Evolutionary conservation across 2,113 vertebrate species (phyloP).

Genomic region (Neoarius graeffei): DNA sequence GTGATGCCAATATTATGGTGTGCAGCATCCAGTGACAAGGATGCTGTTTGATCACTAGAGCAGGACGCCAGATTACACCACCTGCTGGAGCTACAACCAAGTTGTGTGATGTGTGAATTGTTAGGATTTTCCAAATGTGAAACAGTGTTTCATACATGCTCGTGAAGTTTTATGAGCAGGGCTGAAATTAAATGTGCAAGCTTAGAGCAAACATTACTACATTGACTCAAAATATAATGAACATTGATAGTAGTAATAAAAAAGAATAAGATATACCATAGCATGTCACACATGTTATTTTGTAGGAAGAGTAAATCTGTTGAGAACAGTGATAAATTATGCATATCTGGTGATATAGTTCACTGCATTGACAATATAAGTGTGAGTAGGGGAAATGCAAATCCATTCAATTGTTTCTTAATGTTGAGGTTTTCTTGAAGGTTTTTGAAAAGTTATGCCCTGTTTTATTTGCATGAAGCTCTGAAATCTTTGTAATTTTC

Average conservation of each 20-base stretch:
- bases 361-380: neutral
- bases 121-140: neutral
- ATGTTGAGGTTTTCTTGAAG: neutral
- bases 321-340: neutral
- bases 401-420: neutral
- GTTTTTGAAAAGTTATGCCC: neutral
- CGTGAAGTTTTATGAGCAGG: neutral
- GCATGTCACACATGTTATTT: neutral
- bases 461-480: neutral
- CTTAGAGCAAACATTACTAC: neutral
- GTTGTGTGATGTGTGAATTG: neutral
- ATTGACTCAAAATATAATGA: neutral
- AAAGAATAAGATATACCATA: neutral
- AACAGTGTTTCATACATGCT: neutral
- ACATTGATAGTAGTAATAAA: neutral
- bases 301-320: neutral
- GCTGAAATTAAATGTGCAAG: neutral
- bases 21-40: neutral
- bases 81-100: neutral
- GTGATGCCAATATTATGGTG: neutral
- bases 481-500: neutral
- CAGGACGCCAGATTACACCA: neutral
- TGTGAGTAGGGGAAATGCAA: neutral
- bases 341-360: neutral
- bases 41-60: neutral